Percentiles rank a stretch among this genome's conserved stretches.
Evolutionary conservation across 2,797 vertebrate genomes (phyloP).

Genomic region (Eremophila alpestris): DNA sequence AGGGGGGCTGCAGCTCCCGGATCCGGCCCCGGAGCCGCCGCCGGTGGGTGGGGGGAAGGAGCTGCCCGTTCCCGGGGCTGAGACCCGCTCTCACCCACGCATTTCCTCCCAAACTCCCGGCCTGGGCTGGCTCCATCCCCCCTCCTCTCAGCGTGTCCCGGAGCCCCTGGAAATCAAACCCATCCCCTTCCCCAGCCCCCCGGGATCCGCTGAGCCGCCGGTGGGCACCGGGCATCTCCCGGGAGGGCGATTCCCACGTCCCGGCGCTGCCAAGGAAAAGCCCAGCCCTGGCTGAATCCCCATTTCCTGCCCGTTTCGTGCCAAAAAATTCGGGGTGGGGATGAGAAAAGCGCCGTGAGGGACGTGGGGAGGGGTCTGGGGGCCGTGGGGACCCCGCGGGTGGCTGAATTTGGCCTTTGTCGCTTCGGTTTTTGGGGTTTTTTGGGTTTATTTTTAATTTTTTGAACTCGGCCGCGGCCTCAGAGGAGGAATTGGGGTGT

Average conservation of each 20-base stretch:
- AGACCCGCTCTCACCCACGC: background rate
- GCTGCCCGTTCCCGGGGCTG: background rate
- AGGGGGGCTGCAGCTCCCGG: background rate
- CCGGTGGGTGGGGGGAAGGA: too few relatives aligned
- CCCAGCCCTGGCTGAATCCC: background rate
- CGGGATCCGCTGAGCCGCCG: accelerated
- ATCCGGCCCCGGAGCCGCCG: background rate
- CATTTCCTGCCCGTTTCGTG: background rate
- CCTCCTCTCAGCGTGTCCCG: background rate
- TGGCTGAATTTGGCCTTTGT: conserved; percentile 2
- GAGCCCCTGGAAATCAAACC: background rate
- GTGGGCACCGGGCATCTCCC: background rate
- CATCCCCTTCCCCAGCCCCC: background rate
- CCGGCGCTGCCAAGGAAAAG: background rate
- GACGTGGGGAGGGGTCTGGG: background rate
- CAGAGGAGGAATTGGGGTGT: conserved; percentile 36
- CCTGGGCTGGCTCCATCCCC: background rate
- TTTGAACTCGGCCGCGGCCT: background rate
- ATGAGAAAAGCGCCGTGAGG: background rate
- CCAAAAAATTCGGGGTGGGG: background rate
- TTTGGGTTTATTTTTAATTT: background rate
- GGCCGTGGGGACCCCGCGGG: accelerated
- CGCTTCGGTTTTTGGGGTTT: background rate
- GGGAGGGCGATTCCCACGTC: background rate
- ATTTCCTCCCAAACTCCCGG: background rate